Evolutionary conservation across 2,888 invertebrate species (phyloP).

Genomic region (Pseudolycoriella hygida): DNA sequence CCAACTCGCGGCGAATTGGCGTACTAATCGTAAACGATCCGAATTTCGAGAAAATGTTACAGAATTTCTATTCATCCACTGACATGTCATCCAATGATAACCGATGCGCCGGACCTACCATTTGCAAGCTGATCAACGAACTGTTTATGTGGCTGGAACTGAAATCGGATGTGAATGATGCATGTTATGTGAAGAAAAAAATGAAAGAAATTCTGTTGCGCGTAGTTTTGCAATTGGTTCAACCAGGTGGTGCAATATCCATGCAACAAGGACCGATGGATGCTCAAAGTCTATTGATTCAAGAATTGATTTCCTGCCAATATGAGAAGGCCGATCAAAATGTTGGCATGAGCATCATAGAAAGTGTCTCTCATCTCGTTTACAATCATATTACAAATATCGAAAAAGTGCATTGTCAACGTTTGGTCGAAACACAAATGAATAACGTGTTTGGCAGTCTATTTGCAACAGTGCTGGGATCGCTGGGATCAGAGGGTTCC

Average conservation of each 20-base stretch:
- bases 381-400: constrained; percentile 35
- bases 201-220: constrained; percentile 39
- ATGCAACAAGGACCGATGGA: constrained; percentile 50
- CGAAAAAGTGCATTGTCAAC: constrained; percentile 36
- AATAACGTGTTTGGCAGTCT: constrained; percentile 52
- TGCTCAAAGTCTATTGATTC: constrained; percentile 54
- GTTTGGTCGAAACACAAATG: constrained; percentile 31
- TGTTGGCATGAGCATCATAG: constrained; percentile 54
- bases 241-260: constrained; percentile 44
- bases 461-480: constrained; percentile 46
- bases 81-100: constrained; percentile 31
- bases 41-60: constrained; percentile 43
- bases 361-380: constrained; percentile 42
- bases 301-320: constrained; percentile 39
- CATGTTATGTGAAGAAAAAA: constrained; percentile 34
- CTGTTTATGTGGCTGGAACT: constrained; percentile 49
- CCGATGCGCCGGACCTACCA: constrained; percentile 46
- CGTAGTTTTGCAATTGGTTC: constrained; percentile 52
- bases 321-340: constrained; percentile 50
- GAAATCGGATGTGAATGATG: constrained; percentile 40
- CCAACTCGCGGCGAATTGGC: constrained; percentile 26
- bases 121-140: constrained; percentile 54
- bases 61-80: constrained; percentile 44
- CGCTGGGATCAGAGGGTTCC: constrained; percentile 39
- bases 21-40: constrained; percentile 40